Evolutionary conservation across 2,797 vertebrate species (phyloP).

Genomic region (Momotus momota): DNA sequence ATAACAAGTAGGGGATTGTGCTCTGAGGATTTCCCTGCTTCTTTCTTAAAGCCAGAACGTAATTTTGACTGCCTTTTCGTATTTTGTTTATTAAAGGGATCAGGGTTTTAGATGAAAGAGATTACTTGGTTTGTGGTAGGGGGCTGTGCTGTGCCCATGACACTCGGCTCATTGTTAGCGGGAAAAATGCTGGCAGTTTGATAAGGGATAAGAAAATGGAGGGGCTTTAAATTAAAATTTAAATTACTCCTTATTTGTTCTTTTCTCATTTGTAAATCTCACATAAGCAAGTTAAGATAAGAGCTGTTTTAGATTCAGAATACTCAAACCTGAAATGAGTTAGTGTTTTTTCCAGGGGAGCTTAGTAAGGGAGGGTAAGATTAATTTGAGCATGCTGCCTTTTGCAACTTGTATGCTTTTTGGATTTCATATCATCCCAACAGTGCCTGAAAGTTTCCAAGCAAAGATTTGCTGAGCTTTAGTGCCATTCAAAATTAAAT

Average conservation of each 20-base stretch:
- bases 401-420: constrained; percentile 59
- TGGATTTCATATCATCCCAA: constrained; percentile 50
- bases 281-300: constrained; percentile 81
- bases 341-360: constrained; percentile 45
- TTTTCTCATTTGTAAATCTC: constrained; percentile 81
- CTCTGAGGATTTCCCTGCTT: constrained; percentile 83
- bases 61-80: constrained; percentile 86
- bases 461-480: constrained; percentile 4
- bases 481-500: not conserved
- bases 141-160: constrained; percentile 79
- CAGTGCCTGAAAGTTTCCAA: constrained; percentile 31
- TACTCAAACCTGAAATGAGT: constrained; percentile 69
- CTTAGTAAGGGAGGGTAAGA: constrained; percentile 13
- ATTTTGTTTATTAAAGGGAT: constrained; percentile 89
- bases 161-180: constrained; percentile 81
- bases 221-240: constrained; percentile 85
- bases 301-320: constrained; percentile 74
- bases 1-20: constrained; percentile 93
- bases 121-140: constrained; percentile 85
- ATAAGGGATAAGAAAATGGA: constrained; percentile 85
- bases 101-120: constrained; percentile 86
- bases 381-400: not conserved
- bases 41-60: constrained; percentile 83
- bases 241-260: constrained; percentile 84
- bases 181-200: constrained; percentile 82